Base-by-base conservation (phyloP, 2,797 vertebrate genomes). In the Parotocinclus haroldoi region DNA sequence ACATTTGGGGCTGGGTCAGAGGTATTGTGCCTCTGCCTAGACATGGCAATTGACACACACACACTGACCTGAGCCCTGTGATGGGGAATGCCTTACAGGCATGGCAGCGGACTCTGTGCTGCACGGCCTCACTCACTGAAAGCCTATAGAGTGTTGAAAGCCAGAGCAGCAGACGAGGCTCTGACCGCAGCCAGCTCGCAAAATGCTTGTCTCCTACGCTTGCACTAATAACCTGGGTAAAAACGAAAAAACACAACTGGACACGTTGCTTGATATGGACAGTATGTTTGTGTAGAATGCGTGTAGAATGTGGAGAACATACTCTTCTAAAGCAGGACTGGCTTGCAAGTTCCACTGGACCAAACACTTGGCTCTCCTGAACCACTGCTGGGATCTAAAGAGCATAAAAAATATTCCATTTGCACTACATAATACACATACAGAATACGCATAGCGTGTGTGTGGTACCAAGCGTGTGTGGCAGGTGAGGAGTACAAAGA, bases 101-200 rank as follows among this genome's bases (percentile, higher is more conserved):
- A 57, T 87, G 83, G 19, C 93, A 96, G 44, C 80, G 86, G n/a
- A 89, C 88, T 0, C 77, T 65, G 54, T 95, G 93, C 19, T 62
- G 80, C 75, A 91, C 67, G 6, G 64, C 84, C 77, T 91, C 85
- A 5, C 86, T 81, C 63, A 77, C 79, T 0, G 84, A 89, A 72
- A 94, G 74, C 42, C 84, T 86, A 76, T 89, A 83, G 55, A 92
- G 82, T 0, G 86, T 89, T 3, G 92, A 91, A 53, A 96, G 81
- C 92, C 93, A 95, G 9, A 90, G 84, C 65, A 96, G 84, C 80
- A 93, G 71, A 19, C 49, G 74, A 1, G 94, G 93, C 55, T 93
- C 91, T 0, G 83, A 87, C 73, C 82, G 86, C 27, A 93, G 77
- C 93, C 94, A 96, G 16, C 83, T 80, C 0, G 92, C 19, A 71